Base-by-base conservation (phyloP, 2,888 invertebrate species). In the Auanema sp. region DNA sequence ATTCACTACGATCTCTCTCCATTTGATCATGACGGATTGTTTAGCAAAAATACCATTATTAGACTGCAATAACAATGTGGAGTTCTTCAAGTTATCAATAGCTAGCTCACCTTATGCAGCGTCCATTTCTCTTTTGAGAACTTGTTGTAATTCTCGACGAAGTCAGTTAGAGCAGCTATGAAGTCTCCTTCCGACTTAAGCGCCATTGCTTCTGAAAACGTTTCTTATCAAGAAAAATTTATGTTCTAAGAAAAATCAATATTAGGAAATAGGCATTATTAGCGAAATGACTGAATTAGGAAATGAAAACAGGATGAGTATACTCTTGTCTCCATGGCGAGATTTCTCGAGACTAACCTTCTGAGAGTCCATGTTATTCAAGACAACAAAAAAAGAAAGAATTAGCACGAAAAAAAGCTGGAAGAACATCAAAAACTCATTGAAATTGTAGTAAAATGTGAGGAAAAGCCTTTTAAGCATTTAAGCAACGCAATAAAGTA, bases 1-100 rank as follows among this genome's bases (percentile, higher is more conserved):
- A 41, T 68, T 68, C 16, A 68, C 62, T 4, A 58, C 42, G n/a
- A 52, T 62, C 1, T 63, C 63, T 21, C 60, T 61, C 58, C 58
- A 58, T 24, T 60, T 58, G 14, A 68, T 50, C 68, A 68, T 68
- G 1, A 65, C 65, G 14, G 65, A 65, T 50, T 68, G 68, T 18
- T 65, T 68, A 4, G 68, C 68, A 41, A 52, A 68, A 41, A 68
- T 59, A 8, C 64, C 62, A 43, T 25, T 25, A 23, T 33, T 40
- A 0, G 56, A 65, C 68, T 68, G 59, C 11, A 68, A 56, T 14
- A 52, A 21, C 8, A 52, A 14, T 50, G 12, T 50, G 51, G 18
- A 50, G 18, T 12, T 18, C 47, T 3, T 21, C 47, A 21, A 3
- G 10, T 10, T 12, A 43, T 47, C 21, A 16, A 18, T 47, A 16